These are phyloP conservation scores for Drosophila pseudoobscura DNA, from an alignment of 1,140 invertebrate genomes.

Conservation along the genomic window DNA sequence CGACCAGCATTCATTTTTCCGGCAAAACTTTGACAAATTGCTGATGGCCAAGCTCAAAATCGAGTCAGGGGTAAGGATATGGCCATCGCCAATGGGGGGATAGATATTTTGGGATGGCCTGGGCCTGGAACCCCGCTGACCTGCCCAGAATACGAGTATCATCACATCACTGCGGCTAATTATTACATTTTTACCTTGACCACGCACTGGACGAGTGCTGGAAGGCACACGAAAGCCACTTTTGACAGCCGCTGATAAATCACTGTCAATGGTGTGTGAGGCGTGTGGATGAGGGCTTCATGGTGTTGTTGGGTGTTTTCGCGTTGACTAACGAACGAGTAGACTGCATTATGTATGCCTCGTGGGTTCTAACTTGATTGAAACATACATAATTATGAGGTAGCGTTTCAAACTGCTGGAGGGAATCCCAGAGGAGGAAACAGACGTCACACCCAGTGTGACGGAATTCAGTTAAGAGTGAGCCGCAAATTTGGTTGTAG, in stretches of 20 bases:
- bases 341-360: constrained; percentile 40
- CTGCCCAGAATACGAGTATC: constrained; percentile 25
- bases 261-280: constrained; percentile 52
- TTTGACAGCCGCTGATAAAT: constrained; percentile 63
- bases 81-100: constrained; percentile 1
- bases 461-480: too few relatives aligned
- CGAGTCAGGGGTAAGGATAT: constrained; percentile 8
- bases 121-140: background rate
- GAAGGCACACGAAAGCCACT: constrained; percentile 8
- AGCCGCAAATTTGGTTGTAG: too few relatives aligned
- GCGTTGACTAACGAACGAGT: constrained; percentile 28
- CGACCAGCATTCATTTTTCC: constrained; percentile 50
- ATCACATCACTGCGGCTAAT: constrained; percentile 63
- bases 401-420: background rate
- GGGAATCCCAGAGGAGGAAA: too few relatives aligned
- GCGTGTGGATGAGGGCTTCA: background rate
- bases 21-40: constrained; percentile 68
- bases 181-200: constrained; percentile 62
- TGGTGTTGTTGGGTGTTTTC: background rate
- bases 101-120: background rate
- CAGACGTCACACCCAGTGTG: too few relatives aligned
- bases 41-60: constrained; percentile 48
- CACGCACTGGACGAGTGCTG: constrained; percentile 10
- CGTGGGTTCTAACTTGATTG: constrained; percentile 40
- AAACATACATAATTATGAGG: constrained; percentile 41